Evolutionary conservation across 2,797 vertebrate genomes (phyloP).

Genomic region (Coracias cyanogaster): DNA sequence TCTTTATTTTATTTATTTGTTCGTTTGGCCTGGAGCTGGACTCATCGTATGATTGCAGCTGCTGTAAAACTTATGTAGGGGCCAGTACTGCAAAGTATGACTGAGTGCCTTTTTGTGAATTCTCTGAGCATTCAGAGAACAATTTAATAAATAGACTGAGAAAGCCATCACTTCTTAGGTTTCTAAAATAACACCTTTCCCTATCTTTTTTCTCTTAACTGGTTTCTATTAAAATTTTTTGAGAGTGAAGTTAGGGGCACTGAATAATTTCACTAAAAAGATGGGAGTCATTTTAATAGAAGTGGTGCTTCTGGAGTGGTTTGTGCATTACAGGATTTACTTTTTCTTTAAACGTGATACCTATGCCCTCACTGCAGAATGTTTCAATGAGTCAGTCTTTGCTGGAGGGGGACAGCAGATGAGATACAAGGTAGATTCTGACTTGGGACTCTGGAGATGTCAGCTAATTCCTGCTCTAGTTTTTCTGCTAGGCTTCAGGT

Average conservation of each 20-base stretch:
- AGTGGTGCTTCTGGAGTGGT: background rate
- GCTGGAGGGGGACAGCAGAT: background rate
- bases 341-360: background rate
- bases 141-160: constrained; percentile 56
- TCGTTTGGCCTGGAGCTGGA: constrained; percentile 65
- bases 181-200: constrained; percentile 51
- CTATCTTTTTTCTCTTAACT: constrained; percentile 25
- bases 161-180: constrained; percentile 21
- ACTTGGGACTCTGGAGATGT: background rate
- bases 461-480: background rate
- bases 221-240: constrained; percentile 44
- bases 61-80: constrained; percentile 49
- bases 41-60: constrained; percentile 7
- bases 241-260: background rate
- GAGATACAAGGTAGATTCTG: background rate
- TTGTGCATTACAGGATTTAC: background rate
- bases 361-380: background rate
- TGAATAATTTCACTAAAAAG: constrained; percentile 39
- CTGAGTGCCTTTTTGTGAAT: constrained; percentile 13
- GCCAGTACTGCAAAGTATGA: background rate
- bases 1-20: constrained; percentile 73
- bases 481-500: background rate
- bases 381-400: background rate
- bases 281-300: background rate
- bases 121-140: constrained; percentile 22